Evolutionary conservation across 1,140 invertebrate genomes (phyloP).

Genomic region (Pachyrhynchus sulphureomaculatus): DNA sequence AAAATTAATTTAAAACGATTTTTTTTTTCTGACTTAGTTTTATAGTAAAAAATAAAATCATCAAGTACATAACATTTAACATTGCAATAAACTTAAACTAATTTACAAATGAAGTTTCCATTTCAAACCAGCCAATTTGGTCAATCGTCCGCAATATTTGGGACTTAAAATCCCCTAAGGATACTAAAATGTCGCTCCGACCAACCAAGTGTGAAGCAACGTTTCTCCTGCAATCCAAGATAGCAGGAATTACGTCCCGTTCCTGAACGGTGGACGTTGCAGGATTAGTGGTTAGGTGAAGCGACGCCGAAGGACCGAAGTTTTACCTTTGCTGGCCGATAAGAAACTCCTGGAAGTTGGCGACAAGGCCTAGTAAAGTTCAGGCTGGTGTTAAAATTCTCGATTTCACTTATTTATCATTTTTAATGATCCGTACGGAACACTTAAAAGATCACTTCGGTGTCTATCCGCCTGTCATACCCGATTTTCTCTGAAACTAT

Average conservation of each 20-base stretch:
- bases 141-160: conserved; percentile 25
- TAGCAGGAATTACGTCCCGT: conserved; percentile 32
- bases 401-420: too few species aligned
- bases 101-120: not conserved
- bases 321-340: conserved; percentile 27
- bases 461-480: too few species aligned
- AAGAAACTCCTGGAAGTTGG: conserved; percentile 6
- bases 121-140: conserved; percentile 8
- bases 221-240: conserved; percentile 30
- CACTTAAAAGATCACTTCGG: too few species aligned
- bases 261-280: conserved; percentile 27
- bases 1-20: too few species aligned
- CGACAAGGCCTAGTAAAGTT: not conserved
- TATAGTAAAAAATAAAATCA: too few species aligned
- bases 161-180: conserved; percentile 26
- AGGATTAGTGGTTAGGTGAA: conserved; percentile 31
- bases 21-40: too few species aligned
- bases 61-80: too few species aligned
- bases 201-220: conserved; percentile 25
- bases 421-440: too few species aligned
- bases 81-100: not conserved
- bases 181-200: not conserved
- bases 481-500: too few species aligned
- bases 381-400: not conserved
- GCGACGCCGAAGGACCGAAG: conserved; percentile 26